A percentile compares a stretch with the other conserved stretches of the same genome.
These are phyloP conservation scores for Stegostoma tigrinum DNA, from an alignment of 2,113 vertebrate genomes.

Conservation along the genomic window DNA sequence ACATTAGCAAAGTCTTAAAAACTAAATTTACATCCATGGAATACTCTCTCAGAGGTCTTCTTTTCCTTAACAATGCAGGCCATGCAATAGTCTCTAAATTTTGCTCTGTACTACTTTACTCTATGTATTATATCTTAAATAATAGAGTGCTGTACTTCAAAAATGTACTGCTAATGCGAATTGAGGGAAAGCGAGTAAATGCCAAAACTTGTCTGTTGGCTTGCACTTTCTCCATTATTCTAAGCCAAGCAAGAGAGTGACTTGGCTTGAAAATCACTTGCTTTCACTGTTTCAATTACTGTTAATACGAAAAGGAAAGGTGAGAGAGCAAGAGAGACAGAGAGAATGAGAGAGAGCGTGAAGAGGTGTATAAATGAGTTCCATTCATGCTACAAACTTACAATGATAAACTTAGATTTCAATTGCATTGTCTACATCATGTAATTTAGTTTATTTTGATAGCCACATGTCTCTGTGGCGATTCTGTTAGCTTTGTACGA, in stretches of 20 bases:
- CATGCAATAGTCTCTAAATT: background rate
- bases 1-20: constrained; percentile 4
- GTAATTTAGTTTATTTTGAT: constrained; percentile 7
- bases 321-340: background rate
- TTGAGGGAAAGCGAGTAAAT: background rate
- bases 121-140: background rate
- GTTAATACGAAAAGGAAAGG: background rate
- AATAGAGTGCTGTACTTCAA: background rate
- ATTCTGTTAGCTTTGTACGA: background rate
- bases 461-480: background rate
- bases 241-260: background rate
- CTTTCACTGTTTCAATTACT: background rate
- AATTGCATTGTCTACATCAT: background rate
- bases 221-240: background rate
- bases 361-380: background rate
- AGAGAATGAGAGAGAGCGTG: background rate
- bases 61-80: background rate
- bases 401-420: background rate
- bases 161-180: background rate
- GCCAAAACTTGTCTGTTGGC: background rate
- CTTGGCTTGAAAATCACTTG: background rate
- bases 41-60: background rate
- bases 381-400: background rate
- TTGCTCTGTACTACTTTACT: too few species aligned
- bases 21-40: background rate